Evolutionary conservation across 35 echinoderm and acorn worm species (phyloP).

Genomic region (Ophioderma brevispina): DNA sequence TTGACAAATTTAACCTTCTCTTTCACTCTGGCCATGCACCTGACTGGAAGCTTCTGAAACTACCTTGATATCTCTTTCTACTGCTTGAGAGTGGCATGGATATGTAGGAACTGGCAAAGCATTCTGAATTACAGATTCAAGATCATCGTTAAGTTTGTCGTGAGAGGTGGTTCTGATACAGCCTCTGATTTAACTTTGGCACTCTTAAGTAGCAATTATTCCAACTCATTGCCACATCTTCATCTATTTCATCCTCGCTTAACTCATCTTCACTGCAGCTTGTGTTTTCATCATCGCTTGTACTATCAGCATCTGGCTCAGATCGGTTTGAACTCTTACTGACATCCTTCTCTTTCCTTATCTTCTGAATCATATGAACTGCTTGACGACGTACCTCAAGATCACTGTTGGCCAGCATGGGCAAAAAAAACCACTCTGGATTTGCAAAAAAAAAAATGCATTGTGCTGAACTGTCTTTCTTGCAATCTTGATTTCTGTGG

Average conservation of each 20-base stretch:
- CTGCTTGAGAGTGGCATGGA: neutral
- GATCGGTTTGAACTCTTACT: neutral
- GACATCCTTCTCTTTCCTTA: neutral
- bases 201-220: neutral
- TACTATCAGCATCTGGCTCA: neutral
- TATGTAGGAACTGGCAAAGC: neutral
- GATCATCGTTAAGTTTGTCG: neutral
- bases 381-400: neutral
- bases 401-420: neutral
- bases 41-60: neutral
- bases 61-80: neutral
- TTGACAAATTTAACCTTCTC: neutral
- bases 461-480: neutral
- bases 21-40: neutral
- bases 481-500: neutral
- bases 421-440: neutral
- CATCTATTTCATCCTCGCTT: neutral
- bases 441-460: neutral
- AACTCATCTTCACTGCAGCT: neutral
- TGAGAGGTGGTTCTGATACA: neutral
- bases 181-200: neutral
- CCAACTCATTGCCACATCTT: neutral
- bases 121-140: neutral
- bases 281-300: neutral
- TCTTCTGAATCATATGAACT: neutral